Base-by-base conservation (phyloP, 2,888 invertebrate species). In the Drosophila stalkeri region DNA sequence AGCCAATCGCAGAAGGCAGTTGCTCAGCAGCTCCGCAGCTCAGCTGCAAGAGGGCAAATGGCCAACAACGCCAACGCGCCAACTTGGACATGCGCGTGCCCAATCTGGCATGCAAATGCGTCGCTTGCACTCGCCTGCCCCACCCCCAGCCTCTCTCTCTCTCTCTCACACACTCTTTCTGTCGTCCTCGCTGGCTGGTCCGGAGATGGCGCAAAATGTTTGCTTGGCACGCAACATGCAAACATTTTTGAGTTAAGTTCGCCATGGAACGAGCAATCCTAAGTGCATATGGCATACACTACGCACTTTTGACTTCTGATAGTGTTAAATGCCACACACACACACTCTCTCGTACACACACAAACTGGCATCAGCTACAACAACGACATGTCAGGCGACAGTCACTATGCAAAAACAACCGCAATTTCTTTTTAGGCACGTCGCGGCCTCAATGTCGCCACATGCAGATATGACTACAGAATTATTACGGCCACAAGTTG, bases 151-250 rank as follows among this genome's bases (percentile, higher is more conserved):
- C 9, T 9, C 46, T 12, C 8, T 39, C 39, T 3, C n/a, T 39
- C 39, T 39, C 7, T 16, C 37, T 1, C 37, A 7, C 31, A 4
- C 31, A 31, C 33, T 9, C 35, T 11, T 9, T 35, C 35, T 16
- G 16, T 39, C 37, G 14, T 37, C 14, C 39, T 16, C 39, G 16
- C 12, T 39, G 14, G 14, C 16, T 23, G 6, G 46, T 20, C 44
- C 39, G 70, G 66, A 75, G 73, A 72, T 75, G 73, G 68, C 71
- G 70, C 73, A 72, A 77, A 85, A 92, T 92, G 92, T 87, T 92
- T 91, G 77, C 89, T 86, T 91, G 92, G 92, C 92, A 92, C 92
- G 92, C 92, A 92, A 92, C 91, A 91, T 92, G 91, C 86, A 82
- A 85, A 87, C 89, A 91, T 89, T 91, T 91, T 89, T 85, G 82